Evolutionary conservation across 2,113 vertebrate genomes (phyloP).

Genomic region (Okapia johnstoni): DNA sequence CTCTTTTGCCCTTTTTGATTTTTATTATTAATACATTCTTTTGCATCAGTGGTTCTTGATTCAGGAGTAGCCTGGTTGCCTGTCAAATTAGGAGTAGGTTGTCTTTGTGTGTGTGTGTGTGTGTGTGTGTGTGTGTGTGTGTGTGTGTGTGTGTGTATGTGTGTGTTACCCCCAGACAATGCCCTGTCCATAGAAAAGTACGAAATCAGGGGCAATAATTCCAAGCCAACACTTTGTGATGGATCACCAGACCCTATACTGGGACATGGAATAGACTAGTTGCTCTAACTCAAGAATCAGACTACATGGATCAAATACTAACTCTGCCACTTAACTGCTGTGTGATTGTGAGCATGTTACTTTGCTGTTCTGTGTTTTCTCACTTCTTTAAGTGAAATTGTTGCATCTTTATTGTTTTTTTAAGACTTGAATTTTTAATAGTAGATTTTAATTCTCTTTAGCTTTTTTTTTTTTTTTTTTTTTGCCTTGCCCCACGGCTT

Average conservation of each 20-base stretch:
- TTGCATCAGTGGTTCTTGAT: neutral
- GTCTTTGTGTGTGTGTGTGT: neutral
- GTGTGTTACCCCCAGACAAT: no score
- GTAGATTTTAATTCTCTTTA: neutral
- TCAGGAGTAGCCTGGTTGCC: neutral
- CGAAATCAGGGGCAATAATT: rapidly evolving
- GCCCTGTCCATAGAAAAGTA: no score
- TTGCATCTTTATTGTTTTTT: no score
- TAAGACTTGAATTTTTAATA: neutral
- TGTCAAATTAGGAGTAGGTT: neutral
- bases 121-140: neutral
- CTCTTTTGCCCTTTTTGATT: neutral
- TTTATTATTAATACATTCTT: neutral
- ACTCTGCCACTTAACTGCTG: rapidly evolving
- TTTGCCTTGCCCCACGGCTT: neutral
- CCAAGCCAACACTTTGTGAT: neutral
- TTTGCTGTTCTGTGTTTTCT: no score
- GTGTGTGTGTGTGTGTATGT: neutral
- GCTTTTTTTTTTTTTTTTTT: neutral
- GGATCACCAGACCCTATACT: no score
- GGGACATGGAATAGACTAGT: rapidly evolving
- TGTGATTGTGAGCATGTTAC: rapidly evolving
- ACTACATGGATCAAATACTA: rapidly evolving
- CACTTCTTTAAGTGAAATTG: neutral
- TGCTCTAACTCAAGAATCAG: rapidly evolving